These are phyloP conservation scores for Virgularia gustaviana DNA, from an alignment of 92 coral and sea anemone species.

Conservation along the genomic window DNA sequence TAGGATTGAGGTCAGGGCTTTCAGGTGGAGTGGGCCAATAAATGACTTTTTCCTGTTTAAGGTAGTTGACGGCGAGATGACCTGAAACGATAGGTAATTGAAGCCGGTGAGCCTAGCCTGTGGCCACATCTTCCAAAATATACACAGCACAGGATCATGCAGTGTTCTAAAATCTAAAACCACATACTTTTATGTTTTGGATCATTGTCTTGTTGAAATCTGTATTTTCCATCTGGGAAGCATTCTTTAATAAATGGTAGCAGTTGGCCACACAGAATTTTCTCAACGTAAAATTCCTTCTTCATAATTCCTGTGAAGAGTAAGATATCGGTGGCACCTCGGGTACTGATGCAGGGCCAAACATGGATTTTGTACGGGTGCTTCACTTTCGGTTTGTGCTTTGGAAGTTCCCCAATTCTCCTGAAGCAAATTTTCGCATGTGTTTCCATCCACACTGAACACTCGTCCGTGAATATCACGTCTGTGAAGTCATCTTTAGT, in stretches of 20 bases:
- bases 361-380: conserved; percentile 55
- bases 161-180: too few species aligned
- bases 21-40: conserved; percentile 46
- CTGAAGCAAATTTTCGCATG: conserved; percentile 45
- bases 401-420: conserved; percentile 38
- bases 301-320: conserved; percentile 52
- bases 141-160: too few species aligned
- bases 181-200: conserved; percentile 38
- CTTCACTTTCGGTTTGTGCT: conserved; percentile 51
- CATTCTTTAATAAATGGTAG: conserved; percentile 40
- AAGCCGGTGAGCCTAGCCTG: too few species aligned
- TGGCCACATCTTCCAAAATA: too few species aligned
- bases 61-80: conserved; percentile 20
- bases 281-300: conserved; percentile 9
- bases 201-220: conserved; percentile 35
- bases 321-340: conserved; percentile 41
- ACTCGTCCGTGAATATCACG: conserved; percentile 60
- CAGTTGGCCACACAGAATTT: conserved; percentile 11
- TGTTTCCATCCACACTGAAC: conserved; percentile 45
- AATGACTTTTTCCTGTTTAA: conserved; percentile 12
- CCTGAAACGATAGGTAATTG: too few species aligned
- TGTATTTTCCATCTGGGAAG: conserved; percentile 46
- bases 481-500: conserved; percentile 41
- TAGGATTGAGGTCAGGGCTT: conserved; percentile 49
- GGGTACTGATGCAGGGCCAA: conserved; percentile 50